Conservation (phyloP, 2,113 vertebrate genomes). For the Hemibagrus wyckioides region DNA sequence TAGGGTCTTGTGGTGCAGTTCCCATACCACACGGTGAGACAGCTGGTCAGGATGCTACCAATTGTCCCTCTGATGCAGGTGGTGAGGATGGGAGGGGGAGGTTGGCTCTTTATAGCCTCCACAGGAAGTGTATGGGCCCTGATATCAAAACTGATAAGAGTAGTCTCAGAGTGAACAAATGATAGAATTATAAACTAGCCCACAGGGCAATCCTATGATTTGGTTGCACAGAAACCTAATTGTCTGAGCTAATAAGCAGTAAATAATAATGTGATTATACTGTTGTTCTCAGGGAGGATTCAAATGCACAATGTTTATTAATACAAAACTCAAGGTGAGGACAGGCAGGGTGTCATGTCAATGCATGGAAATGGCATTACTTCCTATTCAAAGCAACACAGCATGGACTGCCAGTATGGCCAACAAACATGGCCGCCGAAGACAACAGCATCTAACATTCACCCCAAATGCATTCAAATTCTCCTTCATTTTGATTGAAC, state of each 20-base stretch:
- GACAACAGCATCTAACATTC: too few species aligned
- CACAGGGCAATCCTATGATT: neutral
- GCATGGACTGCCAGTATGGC: too few species aligned
- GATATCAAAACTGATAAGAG: neutral
- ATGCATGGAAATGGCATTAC: too few species aligned
- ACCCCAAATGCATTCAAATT: too few species aligned
- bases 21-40: neutral
- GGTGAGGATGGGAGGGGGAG: neutral
- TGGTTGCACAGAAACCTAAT: neutral
- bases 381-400: neutral
- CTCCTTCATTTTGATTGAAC: too few species aligned
- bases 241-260: neutral
- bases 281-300: neutral
- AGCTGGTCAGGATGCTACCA: neutral
- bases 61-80: neutral
- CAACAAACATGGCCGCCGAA: too few species aligned
- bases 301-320: neutral
- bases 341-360: neutral
- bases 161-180: neutral
- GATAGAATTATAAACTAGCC: neutral
- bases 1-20: neutral
- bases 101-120: neutral
- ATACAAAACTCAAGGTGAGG: neutral
- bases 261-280: neutral
- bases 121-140: neutral